Evolutionary conservation across 2,113 vertebrate species (phyloP).

Genomic region (Thomomys bottae): DNA sequence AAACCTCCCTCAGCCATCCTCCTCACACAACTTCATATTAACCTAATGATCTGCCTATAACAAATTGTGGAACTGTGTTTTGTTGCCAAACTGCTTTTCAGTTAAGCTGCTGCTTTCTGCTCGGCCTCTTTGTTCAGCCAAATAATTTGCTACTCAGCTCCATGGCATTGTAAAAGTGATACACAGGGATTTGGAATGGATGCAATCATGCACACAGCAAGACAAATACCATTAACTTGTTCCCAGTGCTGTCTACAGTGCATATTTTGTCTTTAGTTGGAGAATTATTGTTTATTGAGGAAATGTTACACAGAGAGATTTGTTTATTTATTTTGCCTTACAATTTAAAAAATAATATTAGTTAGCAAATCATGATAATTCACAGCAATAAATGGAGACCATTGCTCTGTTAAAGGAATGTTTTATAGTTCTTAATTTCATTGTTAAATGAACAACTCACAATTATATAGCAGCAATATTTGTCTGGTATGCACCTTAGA

Average conservation of each 20-base stretch:
- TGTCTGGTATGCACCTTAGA: background rate
- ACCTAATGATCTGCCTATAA: slow-evolving; percentile 74
- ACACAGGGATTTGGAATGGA: slow-evolving; percentile 60
- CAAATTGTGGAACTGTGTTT: slow-evolving; percentile 67
- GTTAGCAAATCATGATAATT: slow-evolving; percentile 36
- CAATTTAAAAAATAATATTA: slow-evolving; percentile 54
- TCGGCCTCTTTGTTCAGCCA: slow-evolving; percentile 55
- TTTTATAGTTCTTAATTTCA: slow-evolving; percentile 54
- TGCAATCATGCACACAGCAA: slow-evolving; percentile 61
- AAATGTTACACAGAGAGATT: slow-evolving; percentile 44
- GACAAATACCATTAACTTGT: slow-evolving; percentile 71
- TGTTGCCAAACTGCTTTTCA: slow-evolving; percentile 68
- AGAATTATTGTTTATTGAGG: slow-evolving; percentile 66
- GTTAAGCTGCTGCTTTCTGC: slow-evolving; percentile 66
- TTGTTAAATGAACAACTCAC: slow-evolving; percentile 49
- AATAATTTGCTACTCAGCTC: slow-evolving; percentile 68
- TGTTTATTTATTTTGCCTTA: slow-evolving; percentile 50
- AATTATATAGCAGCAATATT: slow-evolving; percentile 53
- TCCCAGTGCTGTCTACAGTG: slow-evolving; percentile 41
- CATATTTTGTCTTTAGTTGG: slow-evolving; percentile 57
- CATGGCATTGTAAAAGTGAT: slow-evolving; percentile 59
- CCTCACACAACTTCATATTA: slow-evolving; percentile 69
- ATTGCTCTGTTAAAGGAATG: slow-evolving; percentile 29
- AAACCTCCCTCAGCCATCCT: slow-evolving; percentile 64
- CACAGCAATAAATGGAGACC: slow-evolving; percentile 44